Conservation (phyloP, 2,888 invertebrate species). For the Galeruca laticollis region DNA sequence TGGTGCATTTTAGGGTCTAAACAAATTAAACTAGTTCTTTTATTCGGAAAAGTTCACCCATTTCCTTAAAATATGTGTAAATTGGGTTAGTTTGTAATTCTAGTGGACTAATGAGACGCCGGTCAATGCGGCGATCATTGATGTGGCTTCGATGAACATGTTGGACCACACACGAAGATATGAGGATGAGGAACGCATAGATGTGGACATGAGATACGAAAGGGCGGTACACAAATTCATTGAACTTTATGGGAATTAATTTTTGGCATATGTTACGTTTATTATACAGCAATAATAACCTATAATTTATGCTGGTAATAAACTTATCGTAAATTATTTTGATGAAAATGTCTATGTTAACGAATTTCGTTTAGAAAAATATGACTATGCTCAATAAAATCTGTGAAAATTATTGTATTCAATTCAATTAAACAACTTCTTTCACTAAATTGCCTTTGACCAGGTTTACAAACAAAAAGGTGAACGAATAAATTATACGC, state of each 20-base stretch:
- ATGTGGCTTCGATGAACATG: constrained; percentile 20
- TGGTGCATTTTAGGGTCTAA: too few species aligned
- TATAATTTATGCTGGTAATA: constrained; percentile 1
- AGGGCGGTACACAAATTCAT: constrained; percentile 9
- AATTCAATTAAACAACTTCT: too few species aligned
- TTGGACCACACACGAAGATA: constrained; percentile 24
- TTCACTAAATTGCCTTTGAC: too few species aligned
- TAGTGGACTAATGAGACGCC: neutral
- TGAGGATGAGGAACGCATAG: constrained; percentile 1
- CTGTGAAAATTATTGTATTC: too few species aligned
- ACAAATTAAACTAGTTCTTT: too few species aligned
- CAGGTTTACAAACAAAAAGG: too few species aligned
- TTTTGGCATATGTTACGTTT: neutral
- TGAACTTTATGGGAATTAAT: constrained; percentile 19
- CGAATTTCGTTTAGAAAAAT: neutral
- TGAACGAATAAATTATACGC: too few species aligned
- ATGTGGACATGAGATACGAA: constrained; percentile 9
- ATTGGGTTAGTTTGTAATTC: neutral
- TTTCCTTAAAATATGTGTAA: too few species aligned
- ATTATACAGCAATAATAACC: neutral
- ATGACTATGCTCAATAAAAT: too few species aligned
- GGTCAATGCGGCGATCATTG: constrained; percentile 1
- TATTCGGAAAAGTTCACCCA: too few species aligned
- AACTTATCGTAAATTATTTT: neutral
- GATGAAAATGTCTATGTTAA: neutral